phyloP scores from a whole-genome alignment of 2,113 vertebrate species.

The Oncorhynchus keta region DNA sequence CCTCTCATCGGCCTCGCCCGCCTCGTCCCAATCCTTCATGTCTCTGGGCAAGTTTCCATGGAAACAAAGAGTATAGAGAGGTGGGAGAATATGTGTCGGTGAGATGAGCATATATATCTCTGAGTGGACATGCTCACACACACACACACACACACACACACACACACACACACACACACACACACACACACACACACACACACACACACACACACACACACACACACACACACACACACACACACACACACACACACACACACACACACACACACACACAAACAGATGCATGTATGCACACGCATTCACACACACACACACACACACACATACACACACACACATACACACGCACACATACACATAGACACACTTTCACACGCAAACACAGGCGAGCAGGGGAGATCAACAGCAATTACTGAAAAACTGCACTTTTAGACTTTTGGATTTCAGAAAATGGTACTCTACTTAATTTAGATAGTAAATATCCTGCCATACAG shows the following conservation, averaged over 20 bases:
- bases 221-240: not conserved
- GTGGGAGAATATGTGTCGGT: conserved; percentile 45
- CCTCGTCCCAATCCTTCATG: conserved; percentile 48
- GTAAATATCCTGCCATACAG: not conserved
- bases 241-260: not conserved
- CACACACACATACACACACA: not conserved
- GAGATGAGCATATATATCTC: conserved; percentile 40
- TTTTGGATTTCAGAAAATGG: not conserved
- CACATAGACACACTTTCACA: not conserved
- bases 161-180: conserved; percentile 1
- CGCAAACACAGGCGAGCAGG: not conserved
- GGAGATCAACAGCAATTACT: not conserved
- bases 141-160: not conserved
- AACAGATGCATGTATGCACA: too few relatives aligned
- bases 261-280: not conserved
- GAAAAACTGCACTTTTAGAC: not conserved
- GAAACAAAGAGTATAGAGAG: conserved; percentile 68
- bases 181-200: not conserved
- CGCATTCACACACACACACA: not conserved
- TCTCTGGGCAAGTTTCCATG: conserved; percentile 77
- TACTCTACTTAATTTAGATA: not conserved
- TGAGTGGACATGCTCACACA: not conserved
- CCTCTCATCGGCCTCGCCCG: conserved; percentile 38
- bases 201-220: not conserved
- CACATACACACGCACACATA: not conserved